Conservation (phyloP, 2,888 invertebrate genomes). For the Oligia strigilis region DNA sequence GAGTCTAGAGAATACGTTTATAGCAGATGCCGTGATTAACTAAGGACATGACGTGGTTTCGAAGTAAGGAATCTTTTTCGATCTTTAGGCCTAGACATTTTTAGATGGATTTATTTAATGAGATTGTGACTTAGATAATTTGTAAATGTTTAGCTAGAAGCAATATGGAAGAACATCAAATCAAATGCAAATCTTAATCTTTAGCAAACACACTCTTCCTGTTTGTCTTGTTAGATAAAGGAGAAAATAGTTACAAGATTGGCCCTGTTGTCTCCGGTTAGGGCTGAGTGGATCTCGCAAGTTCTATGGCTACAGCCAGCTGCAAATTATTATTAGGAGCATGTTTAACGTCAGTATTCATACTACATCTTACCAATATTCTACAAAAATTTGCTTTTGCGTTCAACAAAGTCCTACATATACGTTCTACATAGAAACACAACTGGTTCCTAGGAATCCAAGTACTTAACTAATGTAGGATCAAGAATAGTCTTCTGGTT, state of each 20-base stretch:
- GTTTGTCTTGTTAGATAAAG: conserved; percentile 32
- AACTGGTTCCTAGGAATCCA: conserved; percentile 3
- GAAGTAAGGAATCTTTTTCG: not conserved
- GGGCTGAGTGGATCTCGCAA: conserved; percentile 4
- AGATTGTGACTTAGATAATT: not conserved
- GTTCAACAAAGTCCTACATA: conserved; percentile 3
- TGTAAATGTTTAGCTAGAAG: not conserved
- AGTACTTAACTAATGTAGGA: not conserved
- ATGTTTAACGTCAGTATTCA: not conserved
- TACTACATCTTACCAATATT: not conserved
- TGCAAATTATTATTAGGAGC: not conserved
- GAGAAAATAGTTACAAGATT: conserved; percentile 34
- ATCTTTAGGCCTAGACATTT: not conserved
- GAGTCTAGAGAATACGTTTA: not conserved
- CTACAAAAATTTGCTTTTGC: conserved; percentile 20
- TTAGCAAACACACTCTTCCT: conserved; percentile 28
- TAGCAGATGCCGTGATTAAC: not conserved
- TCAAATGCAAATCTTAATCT: conserved; percentile 5
- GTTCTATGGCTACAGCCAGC: not conserved
- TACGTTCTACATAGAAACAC: conserved; percentile 19
- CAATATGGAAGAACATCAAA: not conserved
- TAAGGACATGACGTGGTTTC: not conserved
- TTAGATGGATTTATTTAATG: not conserved
- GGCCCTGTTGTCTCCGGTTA: conserved; percentile 11
- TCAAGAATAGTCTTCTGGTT: conserved; percentile 1